Conservation (phyloP, 2,113 vertebrate species). For the Myotis davidii region DNA sequence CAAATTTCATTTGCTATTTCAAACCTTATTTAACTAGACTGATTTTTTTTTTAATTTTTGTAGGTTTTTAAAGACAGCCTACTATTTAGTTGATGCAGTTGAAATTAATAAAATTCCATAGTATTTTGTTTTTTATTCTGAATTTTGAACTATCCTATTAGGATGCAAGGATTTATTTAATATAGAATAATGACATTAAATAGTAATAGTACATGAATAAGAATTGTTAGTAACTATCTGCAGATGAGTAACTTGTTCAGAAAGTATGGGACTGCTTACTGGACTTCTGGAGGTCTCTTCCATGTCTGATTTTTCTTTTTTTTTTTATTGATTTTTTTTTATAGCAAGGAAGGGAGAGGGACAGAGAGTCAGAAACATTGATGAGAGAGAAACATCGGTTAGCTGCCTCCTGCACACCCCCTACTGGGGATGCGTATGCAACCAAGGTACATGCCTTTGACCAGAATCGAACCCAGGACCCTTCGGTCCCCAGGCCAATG, state of each 20-base stretch:
- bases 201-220: not conserved
- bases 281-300: not conserved
- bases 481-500: no score
- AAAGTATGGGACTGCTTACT: not conserved
- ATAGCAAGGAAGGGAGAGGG: no score
- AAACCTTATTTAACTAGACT: not conserved
- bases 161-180: not conserved
- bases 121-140: slow-evolving; percentile 18
- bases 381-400: no score
- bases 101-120: slow-evolving; percentile 2
- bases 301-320: not conserved
- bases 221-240: not conserved
- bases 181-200: not conserved
- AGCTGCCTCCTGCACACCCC: no score
- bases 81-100: not conserved
- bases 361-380: no score
- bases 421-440: no score
- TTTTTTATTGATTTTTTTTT: no score
- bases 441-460: no score
- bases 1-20: slow-evolving; percentile 21
- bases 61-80: not conserved
- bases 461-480: no score
- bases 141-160: not conserved
- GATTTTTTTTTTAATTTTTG: not conserved
- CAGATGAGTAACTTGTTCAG: not conserved